phyloP scores from a whole-genome alignment of 2,888 invertebrate genomes.

The Salticus scenicus region DNA sequence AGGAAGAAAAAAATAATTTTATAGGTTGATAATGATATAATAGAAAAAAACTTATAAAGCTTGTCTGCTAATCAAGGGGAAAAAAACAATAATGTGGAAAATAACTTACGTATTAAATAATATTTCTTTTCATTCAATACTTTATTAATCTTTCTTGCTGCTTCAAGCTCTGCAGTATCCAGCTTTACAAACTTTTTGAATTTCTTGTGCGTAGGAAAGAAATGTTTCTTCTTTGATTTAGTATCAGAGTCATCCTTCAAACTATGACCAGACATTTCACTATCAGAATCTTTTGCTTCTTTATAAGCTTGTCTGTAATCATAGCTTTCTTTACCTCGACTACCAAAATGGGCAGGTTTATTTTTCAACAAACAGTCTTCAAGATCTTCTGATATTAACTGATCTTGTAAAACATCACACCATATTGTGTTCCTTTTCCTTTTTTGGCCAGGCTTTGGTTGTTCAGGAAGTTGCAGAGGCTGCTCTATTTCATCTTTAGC shows the following conservation, averaged over 20 bases:
- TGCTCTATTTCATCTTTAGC: not conserved
- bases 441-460: not conserved
- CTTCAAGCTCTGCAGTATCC: conserved; percentile 4
- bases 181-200: conserved; percentile 19
- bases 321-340: conserved; percentile 49
- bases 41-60: no score
- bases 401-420: conserved; percentile 48
- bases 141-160: conserved; percentile 39
- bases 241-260: not conserved
- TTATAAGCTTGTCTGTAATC: conserved; percentile 26
- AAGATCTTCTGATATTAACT: conserved; percentile 42
- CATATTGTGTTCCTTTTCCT: conserved; percentile 51
- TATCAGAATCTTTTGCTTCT: not conserved
- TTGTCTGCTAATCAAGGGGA: no score
- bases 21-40: no score
- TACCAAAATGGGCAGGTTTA: conserved; percentile 31
- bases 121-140: conserved; percentile 34
- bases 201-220: not conserved
- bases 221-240: not conserved
- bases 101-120: conserved; percentile 57
- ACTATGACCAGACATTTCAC: conserved; percentile 17
- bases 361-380: conserved; percentile 32
- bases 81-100: no score
- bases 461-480: no score
- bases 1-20: no score